A percentile compares a stretch with the other conserved stretches of the same genome.
These are phyloP conservation scores for Apteryx owenii DNA, from an alignment of 2,113 vertebrate genomes.

Conservation along the genomic window DNA sequence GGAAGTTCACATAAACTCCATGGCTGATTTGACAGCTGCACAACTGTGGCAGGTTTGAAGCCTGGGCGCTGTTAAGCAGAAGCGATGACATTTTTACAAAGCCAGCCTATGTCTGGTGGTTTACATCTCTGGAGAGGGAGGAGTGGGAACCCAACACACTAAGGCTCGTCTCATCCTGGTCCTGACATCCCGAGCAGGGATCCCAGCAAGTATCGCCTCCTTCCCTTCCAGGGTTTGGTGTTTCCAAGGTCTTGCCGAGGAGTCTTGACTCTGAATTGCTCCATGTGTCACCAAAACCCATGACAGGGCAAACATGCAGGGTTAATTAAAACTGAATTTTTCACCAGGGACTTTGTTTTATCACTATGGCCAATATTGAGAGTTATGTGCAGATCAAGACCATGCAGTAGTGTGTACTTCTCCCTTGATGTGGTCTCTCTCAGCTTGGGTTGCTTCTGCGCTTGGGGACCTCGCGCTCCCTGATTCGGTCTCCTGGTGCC, in stretches of 20 bases:
- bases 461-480: not conserved
- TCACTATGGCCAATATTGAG: accelerated
- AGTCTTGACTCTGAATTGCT: not conserved
- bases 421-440: not conserved
- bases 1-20: constrained; percentile 34
- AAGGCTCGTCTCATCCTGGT: not conserved
- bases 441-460: not conserved
- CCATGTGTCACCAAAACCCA: not conserved
- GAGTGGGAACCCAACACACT: accelerated
- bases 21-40: constrained; percentile 33
- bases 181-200: not conserved
- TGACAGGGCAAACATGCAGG: accelerated
- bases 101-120: not conserved
- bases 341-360: not conserved
- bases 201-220: too few species aligned
- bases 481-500: not conserved
- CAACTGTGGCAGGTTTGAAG: not conserved
- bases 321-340: not conserved
- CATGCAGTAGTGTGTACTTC: not conserved
- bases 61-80: not conserved
- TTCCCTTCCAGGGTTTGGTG: not conserved
- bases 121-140: not conserved
- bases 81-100: not conserved
- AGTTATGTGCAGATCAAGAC: not conserved
- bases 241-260: not conserved